A percentile compares a stretch with the other conserved stretches of the same genome.
These are phyloP conservation scores for Oncorhynchus masou DNA, from an alignment of 2,113 vertebrate species.

Conservation along the genomic window DNA sequence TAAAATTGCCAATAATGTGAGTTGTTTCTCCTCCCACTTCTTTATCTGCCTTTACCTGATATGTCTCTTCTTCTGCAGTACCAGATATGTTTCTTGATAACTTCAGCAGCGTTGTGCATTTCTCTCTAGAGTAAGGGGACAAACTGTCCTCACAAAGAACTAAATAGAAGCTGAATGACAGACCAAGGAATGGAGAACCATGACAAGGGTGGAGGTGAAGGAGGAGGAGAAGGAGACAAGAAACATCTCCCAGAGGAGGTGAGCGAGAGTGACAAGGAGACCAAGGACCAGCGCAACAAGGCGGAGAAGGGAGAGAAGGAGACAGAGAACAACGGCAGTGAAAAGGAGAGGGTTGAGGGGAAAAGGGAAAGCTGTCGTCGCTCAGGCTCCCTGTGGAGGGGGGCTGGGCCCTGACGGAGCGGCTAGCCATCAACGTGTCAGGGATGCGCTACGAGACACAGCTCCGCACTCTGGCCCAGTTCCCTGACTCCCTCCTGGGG, in stretches of 20 bases:
- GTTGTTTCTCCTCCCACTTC: not conserved
- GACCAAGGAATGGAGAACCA: constrained; percentile 59
- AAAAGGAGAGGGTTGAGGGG: constrained; percentile 37
- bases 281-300: constrained; percentile 65
- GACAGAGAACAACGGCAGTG: constrained; percentile 15
- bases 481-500: constrained; percentile 80
- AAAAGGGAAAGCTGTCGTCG: constrained; percentile 42
- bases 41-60: not conserved
- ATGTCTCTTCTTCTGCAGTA: not conserved
- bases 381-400: constrained; percentile 34
- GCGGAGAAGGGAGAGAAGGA: constrained; percentile 56
- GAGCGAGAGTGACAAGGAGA: constrained; percentile 60
- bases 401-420: constrained; percentile 65
- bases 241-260: constrained; percentile 25
- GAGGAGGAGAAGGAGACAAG: constrained; percentile 28
- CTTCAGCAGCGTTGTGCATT: not conserved
- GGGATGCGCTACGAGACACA: constrained; percentile 84
- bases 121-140: constrained; percentile 13
- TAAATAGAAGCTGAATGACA: constrained; percentile 22
- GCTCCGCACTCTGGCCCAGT: constrained; percentile 79
- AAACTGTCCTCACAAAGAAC: constrained; percentile 26
- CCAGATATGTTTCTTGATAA: not conserved
- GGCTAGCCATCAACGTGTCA: constrained; percentile 80
- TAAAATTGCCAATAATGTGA: too few relatives aligned
- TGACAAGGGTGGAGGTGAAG: constrained; percentile 40